phyloP scores from a whole-genome alignment of 2,888 invertebrate species.

The Ischnus inquisitorius region DNA sequence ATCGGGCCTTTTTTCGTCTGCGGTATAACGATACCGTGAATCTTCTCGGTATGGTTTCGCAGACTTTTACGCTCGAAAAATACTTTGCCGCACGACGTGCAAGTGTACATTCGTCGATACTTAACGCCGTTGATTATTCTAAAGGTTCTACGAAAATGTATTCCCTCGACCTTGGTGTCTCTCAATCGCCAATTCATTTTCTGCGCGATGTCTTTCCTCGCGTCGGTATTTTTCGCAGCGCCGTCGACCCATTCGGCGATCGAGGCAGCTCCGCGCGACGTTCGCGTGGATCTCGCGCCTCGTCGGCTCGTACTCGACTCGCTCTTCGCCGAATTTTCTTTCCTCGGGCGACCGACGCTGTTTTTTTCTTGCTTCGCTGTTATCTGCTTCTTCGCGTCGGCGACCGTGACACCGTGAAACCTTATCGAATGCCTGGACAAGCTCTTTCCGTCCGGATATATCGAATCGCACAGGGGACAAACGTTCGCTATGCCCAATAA shows the following conservation, averaged over 20 bases:
- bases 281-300: neutral
- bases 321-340: neutral
- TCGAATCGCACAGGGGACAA: neutral
- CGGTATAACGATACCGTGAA: neutral
- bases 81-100: slow-evolving; percentile 42
- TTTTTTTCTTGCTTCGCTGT: neutral
- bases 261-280: too few species aligned
- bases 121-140: neutral
- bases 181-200: too few species aligned
- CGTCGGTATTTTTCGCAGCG: too few species aligned
- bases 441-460: neutral
- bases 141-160: neutral
- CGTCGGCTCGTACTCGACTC: neutral
- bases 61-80: slow-evolving; percentile 31
- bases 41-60: slow-evolving; percentile 21
- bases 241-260: too few species aligned
- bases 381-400: neutral
- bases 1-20: neutral
- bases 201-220: too few species aligned
- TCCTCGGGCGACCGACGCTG: neutral
- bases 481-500: neutral
- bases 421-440: slow-evolving; percentile 10
- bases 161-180: neutral
- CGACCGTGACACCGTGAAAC: neutral
- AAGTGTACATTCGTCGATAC: slow-evolving; percentile 12